A percentile compares a stretch with the other conserved stretches of the same genome.
phyloP scores from a whole-genome alignment of 2,113 vertebrate species.

The Dromaius novaehollandiae region DNA sequence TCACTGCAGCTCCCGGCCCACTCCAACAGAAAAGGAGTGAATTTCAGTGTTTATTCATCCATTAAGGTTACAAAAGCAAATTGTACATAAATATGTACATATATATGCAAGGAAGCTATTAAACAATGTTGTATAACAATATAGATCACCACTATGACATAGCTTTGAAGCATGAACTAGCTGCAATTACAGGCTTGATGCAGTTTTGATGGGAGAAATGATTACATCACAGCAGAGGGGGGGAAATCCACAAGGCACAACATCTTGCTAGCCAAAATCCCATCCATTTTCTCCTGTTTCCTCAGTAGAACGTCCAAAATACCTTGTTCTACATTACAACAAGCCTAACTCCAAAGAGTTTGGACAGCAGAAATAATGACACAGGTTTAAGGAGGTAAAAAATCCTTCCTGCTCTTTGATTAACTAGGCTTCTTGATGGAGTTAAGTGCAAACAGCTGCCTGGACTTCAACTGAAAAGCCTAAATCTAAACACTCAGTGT shows the following conservation, averaged over 20 bases:
- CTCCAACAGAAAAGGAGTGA: background rate
- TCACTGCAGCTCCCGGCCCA: background rate
- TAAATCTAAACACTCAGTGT: constrained; percentile 83
- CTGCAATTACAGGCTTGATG: constrained; percentile 47
- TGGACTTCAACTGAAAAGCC: constrained; percentile 79
- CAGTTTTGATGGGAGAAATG: constrained; percentile 62
- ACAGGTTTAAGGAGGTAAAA: constrained; percentile 77
- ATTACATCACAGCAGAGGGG: constrained; percentile 59
- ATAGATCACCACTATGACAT: constrained; percentile 37
- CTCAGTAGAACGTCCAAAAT: constrained; percentile 64
- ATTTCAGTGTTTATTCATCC: background rate
- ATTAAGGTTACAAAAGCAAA: background rate
- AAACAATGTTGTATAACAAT: constrained; percentile 23
- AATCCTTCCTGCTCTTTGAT: constrained; percentile 82
- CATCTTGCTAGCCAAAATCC: constrained; percentile 56
- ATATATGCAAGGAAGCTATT: constrained; percentile 62
- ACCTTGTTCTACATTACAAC: constrained; percentile 59
- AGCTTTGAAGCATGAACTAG: constrained; percentile 55
- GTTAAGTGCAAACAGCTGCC: constrained; percentile 86
- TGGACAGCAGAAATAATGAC: constrained; percentile 78
- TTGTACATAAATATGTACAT: background rate
- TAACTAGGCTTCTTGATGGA: constrained; percentile 79
- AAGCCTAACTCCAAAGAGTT: constrained; percentile 70
- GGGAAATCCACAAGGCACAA: constrained; percentile 51
- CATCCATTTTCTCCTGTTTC: constrained; percentile 46